Base-by-base conservation (phyloP, 2,888 invertebrate species). In the Drosophila putrida region DNA sequence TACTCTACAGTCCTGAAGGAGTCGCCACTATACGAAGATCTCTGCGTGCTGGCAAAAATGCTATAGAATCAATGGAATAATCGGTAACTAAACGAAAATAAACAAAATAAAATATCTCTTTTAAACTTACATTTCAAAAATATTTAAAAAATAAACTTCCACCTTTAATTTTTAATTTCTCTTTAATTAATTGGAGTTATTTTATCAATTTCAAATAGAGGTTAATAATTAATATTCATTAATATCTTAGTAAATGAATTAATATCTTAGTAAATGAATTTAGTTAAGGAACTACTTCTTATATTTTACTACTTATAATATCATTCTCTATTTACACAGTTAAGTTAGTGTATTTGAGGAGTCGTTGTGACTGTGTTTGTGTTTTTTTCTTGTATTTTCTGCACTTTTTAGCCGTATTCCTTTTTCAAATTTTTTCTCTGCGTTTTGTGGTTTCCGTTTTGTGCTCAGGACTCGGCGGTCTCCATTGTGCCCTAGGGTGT, bases 381-480 rank as follows among this genome's bases (percentile, higher is more conserved):
- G 47, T 35, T 36, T 53, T 38, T 53, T 43, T 72, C 20, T 20
- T 20, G 20, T 62, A 44, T 59, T 59, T 58, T 62, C 27, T 47
- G 58, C 46, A 38, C 33, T 60, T 51, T 65, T 61, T 31, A 13
- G 33, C 44, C 43, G 13, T 47, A 41, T 53, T 57, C 38, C 47
- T 67, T 39, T 41, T 55, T 13, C 20, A 20, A 36, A 13, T 46
- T 33, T 36, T 49, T 49, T 53, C 51, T 58, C 75, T 59, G 51
- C 79, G 83, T 77, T 71, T 81, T 83, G 86, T 58, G 87, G 82
- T 83, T 86, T 86, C 81, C 79, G 67, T 59, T 82, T 75, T 65
- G 47, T 61, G 67, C 66, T 49, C 39, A 25, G 15, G 11, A 35
- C 33, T 11, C 33, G 13, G 9, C n/a, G 33, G 20, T 10, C 49